Conservation (phyloP, 64 coral and sea anemone genomes). For the Dendronephthya gigantea region DNA sequence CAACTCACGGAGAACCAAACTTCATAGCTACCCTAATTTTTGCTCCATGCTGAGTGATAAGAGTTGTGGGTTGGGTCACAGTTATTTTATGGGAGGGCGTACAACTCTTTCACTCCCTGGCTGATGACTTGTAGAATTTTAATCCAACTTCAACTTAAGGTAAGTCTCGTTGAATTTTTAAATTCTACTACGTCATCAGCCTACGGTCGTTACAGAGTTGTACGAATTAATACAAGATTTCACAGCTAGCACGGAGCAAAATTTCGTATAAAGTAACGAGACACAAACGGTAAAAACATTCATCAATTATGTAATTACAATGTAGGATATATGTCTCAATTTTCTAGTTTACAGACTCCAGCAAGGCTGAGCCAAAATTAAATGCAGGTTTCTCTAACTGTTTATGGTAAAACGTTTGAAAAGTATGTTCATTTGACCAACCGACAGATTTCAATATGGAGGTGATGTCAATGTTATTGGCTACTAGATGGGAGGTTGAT, state of each 20-base stretch:
- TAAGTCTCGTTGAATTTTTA: too few relatives aligned
- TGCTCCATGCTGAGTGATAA: too few relatives aligned
- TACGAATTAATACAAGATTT: background rate
- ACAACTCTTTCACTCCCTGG: too few relatives aligned
- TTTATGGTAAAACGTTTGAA: constrained; percentile 4
- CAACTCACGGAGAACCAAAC: too few relatives aligned
- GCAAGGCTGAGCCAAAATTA: background rate
- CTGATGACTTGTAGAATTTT: too few relatives aligned
- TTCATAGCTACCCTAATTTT: too few relatives aligned
- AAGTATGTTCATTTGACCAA: constrained; percentile 12
- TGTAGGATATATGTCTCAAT: background rate
- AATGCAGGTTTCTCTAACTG: background rate
- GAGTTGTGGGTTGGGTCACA: too few relatives aligned
- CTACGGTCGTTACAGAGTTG: background rate
- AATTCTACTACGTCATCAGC: background rate
- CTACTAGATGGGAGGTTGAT: background rate
- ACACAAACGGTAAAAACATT: background rate
- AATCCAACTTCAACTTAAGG: too few relatives aligned
- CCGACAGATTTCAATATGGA: background rate
- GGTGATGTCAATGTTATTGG: background rate
- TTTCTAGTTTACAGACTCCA: background rate
- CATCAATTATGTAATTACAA: background rate
- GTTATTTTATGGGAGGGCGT: too few relatives aligned
- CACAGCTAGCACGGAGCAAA: background rate
- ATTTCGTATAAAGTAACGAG: background rate